A percentile compares a stretch with the other conserved stretches of the same genome.
These are phyloP conservation scores for Prionailurus bengalensis DNA, from an alignment of 2,113 vertebrate genomes.

Conservation along the genomic window DNA sequence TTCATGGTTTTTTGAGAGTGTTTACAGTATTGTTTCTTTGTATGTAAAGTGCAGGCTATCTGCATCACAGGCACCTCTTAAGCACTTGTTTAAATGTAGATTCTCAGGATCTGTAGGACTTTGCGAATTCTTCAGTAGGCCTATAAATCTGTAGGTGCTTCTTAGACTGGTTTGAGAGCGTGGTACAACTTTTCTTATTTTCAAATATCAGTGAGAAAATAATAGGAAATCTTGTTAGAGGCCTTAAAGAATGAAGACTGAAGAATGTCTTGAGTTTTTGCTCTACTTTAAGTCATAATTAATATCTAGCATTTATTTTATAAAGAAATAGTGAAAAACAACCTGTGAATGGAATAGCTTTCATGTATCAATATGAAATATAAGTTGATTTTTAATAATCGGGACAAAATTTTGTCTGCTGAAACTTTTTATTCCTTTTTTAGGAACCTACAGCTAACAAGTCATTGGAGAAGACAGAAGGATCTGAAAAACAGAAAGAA, in stretches of 20 bases:
- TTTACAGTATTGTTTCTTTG: background rate
- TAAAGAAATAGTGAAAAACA: background rate
- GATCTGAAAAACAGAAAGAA: constrained; percentile 90
- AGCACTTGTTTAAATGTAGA: background rate
- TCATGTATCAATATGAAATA: background rate
- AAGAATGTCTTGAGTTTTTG: constrained; percentile 43
- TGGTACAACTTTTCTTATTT: background rate
- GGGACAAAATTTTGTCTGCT: background rate
- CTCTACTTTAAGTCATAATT: background rate
- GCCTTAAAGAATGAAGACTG: constrained; percentile 47
- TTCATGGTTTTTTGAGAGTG: background rate
- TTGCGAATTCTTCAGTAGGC: background rate
- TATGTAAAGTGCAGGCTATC: background rate
- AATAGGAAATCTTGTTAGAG: constrained; percentile 31
- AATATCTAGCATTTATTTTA: background rate
- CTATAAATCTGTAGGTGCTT: background rate
- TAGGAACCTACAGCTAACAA: constrained; percentile 89
- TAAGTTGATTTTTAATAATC: background rate
- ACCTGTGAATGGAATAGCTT: background rate
- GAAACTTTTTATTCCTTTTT: constrained; percentile 63
- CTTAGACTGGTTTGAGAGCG: background rate
- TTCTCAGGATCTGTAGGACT: background rate
- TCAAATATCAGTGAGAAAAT: constrained; percentile 23
- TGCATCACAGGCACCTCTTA: background rate
- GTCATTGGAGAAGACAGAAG: constrained; percentile 89